Evolutionary conservation across 2,888 invertebrate genomes (phyloP).

Genomic region (Leucoma salicis): DNA sequence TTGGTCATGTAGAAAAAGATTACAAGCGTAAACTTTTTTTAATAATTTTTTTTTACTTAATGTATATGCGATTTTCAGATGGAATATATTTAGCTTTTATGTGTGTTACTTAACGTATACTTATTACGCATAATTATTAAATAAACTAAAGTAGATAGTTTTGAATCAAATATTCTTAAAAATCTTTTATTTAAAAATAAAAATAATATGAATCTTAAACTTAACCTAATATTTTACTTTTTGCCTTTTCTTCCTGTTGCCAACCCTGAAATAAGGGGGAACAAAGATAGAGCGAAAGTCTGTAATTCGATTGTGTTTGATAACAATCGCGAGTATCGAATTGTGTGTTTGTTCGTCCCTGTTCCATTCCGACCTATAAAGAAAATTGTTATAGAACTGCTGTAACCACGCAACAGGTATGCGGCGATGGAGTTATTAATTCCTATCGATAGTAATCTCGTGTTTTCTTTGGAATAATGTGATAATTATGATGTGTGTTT

Average conservation of each 20-base stretch:
- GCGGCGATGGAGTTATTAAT: slow-evolving; percentile 26
- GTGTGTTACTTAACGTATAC: no score
- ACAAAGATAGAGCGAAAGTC: slow-evolving; percentile 54
- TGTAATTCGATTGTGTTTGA: slow-evolving; percentile 77
- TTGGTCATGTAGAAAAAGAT: no score
- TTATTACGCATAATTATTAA: no score
- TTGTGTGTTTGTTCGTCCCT: slow-evolving; percentile 54
- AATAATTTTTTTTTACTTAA: no score
- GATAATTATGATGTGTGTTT: not conserved
- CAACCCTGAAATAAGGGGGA: slow-evolving; percentile 25
- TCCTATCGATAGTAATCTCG: slow-evolving; percentile 21
- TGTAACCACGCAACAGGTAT: slow-evolving; percentile 54
- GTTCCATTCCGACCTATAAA: slow-evolving; percentile 42
- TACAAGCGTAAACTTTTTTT: no score
- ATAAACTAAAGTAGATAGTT: no score
- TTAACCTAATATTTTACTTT: no score
- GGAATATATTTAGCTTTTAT: no score
- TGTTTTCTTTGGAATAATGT: not conserved
- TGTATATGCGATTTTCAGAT: no score
- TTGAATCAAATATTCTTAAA: no score
- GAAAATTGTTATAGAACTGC: slow-evolving; percentile 52
- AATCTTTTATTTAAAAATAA: no score
- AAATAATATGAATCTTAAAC: no score
- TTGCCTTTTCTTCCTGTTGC: not conserved
- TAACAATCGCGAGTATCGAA: slow-evolving; percentile 69